phyloP scores from a whole-genome alignment of 2,797 vertebrate species.

The Pseudopleuronectes americanus region DNA sequence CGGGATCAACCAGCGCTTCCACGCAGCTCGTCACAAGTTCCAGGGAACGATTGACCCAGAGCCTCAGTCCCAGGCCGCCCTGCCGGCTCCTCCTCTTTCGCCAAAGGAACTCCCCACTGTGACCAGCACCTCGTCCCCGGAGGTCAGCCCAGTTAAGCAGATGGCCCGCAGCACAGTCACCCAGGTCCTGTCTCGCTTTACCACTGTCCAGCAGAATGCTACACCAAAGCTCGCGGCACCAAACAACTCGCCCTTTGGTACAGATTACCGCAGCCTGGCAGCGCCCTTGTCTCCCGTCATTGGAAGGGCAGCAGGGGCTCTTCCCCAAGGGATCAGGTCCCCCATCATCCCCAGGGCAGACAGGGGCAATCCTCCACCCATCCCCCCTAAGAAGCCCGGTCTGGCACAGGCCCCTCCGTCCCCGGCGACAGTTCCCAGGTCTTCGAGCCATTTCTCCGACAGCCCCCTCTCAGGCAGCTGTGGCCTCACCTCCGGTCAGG shows the following conservation, averaged over 20 bases:
- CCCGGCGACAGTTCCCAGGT: slow-evolving; percentile 78
- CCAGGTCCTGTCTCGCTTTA: slow-evolving; percentile 94
- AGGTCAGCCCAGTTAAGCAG: slow-evolving; percentile 89
- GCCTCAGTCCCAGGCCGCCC: slow-evolving; percentile 80
- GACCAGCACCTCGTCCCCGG: slow-evolving; percentile 76
- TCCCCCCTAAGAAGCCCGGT: slow-evolving; percentile 96
- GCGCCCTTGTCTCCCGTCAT: slow-evolving; percentile 86
- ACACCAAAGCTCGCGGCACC: slow-evolving; percentile 82
- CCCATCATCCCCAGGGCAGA: slow-evolving; percentile 91
- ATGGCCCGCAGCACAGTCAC: slow-evolving; percentile 94
- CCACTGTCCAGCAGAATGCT: slow-evolving; percentile 84
- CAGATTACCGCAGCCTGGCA: slow-evolving; percentile 87
- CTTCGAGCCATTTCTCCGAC: slow-evolving; percentile 82
- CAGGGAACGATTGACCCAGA: slow-evolving; percentile 90
- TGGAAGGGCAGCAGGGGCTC: slow-evolving; percentile 79
- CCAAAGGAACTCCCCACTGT: slow-evolving; percentile 60
- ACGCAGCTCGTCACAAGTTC: slow-evolving; percentile 95
- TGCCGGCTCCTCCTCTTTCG: slow-evolving; percentile 72
- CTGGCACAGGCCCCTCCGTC: slow-evolving; percentile 90
- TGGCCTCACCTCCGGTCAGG: slow-evolving; percentile 84
- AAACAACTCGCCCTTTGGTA: slow-evolving; percentile 88
- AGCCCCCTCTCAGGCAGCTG: slow-evolving; percentile 80
- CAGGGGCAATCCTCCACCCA: slow-evolving; percentile 93
- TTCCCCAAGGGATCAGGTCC: slow-evolving; percentile 89
- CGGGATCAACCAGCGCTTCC: slow-evolving; percentile 96